Evolutionary conservation across 53 echinoderm and acorn worm species (phyloP), one percentile per base, ranked within the genome.

Genomic region (Holothuria scabra): DNA sequence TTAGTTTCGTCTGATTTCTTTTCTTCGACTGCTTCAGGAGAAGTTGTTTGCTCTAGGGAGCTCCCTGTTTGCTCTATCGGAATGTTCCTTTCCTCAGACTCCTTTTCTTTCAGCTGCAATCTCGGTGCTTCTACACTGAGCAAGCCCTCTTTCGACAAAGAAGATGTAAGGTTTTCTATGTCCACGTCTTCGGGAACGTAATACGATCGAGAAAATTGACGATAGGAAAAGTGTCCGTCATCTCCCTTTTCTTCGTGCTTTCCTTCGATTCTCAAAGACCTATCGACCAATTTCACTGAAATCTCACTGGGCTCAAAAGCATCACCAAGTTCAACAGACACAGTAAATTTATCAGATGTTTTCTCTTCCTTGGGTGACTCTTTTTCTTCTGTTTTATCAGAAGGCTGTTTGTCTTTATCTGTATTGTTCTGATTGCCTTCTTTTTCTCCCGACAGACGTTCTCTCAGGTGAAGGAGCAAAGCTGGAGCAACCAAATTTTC

Each of bases 71-170:
- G 65, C 28, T 65, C 12, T 3, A 71, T 41, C 44, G 71, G 46
- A 31, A 71, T 71, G 23, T 44, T 34, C 29, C 71, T 34, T 34
- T 71, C 71, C 22, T 31, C 35, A 6, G 71, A 31, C 38, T 31
- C 34, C 20, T 34, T 34, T 32, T 31, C 71, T 44, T 34, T 71
- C 65, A 29, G 28, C 37, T 72, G 25, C 28, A 79, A 59, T 46
- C 59, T 79, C 26, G 79, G 79, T 19, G 79, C 79, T 79, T 57
- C 79, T 16, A 79, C 31, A 16, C 33, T 79, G 26, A 79, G 58
- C 57, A 79, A 34, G 28, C 79, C 79, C 28, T 78, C 57, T 57
- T 13, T 57, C 8, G 56, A 58, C 32, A 79, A 79, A 28, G 57
- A 11, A 24, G 79, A 79, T 1, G 12, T 79, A 13, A 79, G 56